Percentiles rank a stretch among this genome's conserved stretches.
phyloP scores from a whole-genome alignment of 1,140 invertebrate genomes.

The Papilio dardanus region DNA sequence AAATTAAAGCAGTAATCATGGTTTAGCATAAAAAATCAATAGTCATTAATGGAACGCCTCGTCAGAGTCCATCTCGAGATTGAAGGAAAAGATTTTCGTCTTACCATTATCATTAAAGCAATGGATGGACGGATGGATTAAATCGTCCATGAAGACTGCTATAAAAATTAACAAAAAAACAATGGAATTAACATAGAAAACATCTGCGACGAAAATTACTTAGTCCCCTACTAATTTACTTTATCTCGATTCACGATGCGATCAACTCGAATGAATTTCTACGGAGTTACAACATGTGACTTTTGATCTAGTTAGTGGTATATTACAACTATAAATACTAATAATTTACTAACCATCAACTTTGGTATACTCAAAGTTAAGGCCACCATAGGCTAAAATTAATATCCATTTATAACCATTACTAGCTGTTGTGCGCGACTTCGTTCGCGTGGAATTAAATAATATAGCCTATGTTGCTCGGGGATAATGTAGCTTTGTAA shows the following conservation, averaged over 20 bases:
- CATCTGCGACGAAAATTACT: slow-evolving; percentile 74
- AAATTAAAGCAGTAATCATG: not conserved
- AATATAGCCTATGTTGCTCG: too few species aligned
- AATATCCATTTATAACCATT: too few species aligned
- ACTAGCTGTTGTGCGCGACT: too few species aligned
- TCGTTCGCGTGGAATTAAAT: too few species aligned
- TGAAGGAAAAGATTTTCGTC: slow-evolving; percentile 50
- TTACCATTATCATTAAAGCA: slow-evolving; percentile 67
- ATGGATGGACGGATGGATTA: slow-evolving; percentile 65
- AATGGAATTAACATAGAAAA: slow-evolving; percentile 82
- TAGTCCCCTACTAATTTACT: slow-evolving; percentile 47
- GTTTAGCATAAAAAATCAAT: slow-evolving; percentile 32
- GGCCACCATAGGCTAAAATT: too few species aligned
- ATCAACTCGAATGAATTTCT: not conserved
- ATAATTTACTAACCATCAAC: not conserved
- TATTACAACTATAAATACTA: too few species aligned
- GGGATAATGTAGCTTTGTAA: too few species aligned
- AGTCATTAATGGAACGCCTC: slow-evolving; percentile 4
- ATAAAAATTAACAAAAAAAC: slow-evolving; percentile 82
- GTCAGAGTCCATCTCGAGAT: slow-evolving; percentile 40
- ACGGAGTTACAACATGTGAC: too few species aligned
- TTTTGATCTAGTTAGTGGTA: too few species aligned
- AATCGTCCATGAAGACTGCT: slow-evolving; percentile 76
- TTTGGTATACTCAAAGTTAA: too few species aligned
- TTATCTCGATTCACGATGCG: not conserved